These are phyloP conservation scores for Nematostella vectensis DNA, from an alignment of 92 coral and sea anemone genomes.

Conservation along the genomic window DNA sequence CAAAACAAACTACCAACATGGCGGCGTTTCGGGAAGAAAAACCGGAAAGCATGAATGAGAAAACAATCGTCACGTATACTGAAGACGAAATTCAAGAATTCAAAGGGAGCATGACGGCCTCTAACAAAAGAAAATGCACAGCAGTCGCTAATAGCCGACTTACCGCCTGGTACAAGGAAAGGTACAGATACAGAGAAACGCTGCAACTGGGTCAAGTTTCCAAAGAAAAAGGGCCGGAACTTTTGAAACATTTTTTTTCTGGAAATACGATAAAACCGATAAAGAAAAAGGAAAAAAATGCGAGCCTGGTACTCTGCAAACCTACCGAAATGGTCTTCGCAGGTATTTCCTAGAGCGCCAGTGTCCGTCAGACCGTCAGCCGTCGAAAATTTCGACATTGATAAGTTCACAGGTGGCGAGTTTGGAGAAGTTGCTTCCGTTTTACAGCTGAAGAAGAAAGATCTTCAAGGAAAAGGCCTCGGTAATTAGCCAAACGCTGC, in stretches of 20 bases:
- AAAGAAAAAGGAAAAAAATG: conserved; percentile 2
- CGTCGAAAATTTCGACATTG: conserved; percentile 11
- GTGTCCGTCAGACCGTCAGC: conserved; percentile 6
- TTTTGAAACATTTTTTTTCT: neutral
- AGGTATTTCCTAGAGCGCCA: conserved; percentile 7
- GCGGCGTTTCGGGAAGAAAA: no score
- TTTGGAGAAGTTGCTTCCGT: conserved; percentile 8
- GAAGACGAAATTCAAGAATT: neutral
- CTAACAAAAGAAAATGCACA: neutral
- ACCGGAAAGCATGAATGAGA: no score
- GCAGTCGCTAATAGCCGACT: neutral
- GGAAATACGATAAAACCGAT: no score
- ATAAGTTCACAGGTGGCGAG: neutral
- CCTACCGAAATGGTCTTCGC: conserved; percentile 9
- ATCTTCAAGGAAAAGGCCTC: neutral
- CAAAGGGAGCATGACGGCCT: neutral
- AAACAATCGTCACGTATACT: neutral
- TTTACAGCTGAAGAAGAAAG: conserved; percentile 9
- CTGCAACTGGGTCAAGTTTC: neutral
- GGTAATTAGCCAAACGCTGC: conserved; percentile 10
- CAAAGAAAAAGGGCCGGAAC: neutral
- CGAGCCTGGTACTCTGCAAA: conserved; percentile 5
- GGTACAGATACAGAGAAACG: neutral
- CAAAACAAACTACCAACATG: no score
- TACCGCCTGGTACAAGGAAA: neutral